Evolutionary conservation across 2,797 vertebrate genomes (phyloP).

Genomic region (Podarcis siculus): DNA sequence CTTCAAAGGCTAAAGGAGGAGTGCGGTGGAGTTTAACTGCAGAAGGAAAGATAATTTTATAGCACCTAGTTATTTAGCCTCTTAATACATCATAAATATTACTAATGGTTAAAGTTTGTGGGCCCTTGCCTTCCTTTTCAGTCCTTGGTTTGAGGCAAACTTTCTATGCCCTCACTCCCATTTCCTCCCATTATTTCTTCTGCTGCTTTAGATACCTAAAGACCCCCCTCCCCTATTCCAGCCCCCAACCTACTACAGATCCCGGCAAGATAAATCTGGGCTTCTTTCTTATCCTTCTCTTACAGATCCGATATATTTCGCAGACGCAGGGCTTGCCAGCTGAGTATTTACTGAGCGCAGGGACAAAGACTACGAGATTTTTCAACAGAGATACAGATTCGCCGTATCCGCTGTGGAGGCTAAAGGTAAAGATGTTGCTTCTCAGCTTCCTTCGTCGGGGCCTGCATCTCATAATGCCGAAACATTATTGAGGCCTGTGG

Average conservation of each 20-base stretch:
- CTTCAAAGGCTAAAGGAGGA: constrained; percentile 16
- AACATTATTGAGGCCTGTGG: background rate
- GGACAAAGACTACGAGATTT: constrained; percentile 99
- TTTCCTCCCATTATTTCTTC: constrained; percentile 45
- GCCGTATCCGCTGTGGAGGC: constrained; percentile 96
- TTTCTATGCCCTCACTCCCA: fast-evolving
- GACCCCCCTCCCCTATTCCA: background rate
- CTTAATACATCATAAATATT: constrained; percentile 7
- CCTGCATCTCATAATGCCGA: background rate
- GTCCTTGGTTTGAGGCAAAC: background rate
- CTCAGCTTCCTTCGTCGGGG: background rate
- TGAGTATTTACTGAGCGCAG: constrained; percentile 97
- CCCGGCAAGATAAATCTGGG: constrained; percentile 51
- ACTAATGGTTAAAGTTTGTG: background rate
- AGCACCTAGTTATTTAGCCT: background rate
- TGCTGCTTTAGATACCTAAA: constrained; percentile 45
- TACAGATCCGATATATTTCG: constrained; percentile 98
- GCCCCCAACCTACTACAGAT: constrained; percentile 6
- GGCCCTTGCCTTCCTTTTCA: constrained; percentile 33
- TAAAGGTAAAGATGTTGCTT: constrained; percentile 85
- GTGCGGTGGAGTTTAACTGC: background rate
- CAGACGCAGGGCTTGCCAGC: constrained; percentile 98
- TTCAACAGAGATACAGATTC: constrained; percentile 99
- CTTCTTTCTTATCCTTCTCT: constrained; percentile 63
- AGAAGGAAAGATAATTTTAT: constrained; percentile 26